A percentile compares a stretch with the other conserved stretches of the same genome.
Conservation (phyloP, 2,113 vertebrate species). For the Opisthocomus hoazin region DNA sequence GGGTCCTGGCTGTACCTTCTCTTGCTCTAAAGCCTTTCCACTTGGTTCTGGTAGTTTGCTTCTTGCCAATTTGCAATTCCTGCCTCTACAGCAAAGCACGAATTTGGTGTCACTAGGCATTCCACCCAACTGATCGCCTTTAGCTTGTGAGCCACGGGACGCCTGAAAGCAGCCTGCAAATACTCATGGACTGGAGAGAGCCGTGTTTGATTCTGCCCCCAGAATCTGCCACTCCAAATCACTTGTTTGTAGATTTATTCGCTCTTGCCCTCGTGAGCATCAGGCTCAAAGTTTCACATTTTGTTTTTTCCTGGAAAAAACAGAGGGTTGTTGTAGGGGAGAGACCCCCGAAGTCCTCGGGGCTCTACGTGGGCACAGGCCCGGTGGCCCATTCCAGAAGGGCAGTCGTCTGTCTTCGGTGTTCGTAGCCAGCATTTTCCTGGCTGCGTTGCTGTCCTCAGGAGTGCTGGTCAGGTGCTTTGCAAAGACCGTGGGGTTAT, state of each 20-base stretch:
- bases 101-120: not conserved
- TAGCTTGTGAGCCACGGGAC: not conserved
- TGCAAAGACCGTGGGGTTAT: not conserved
- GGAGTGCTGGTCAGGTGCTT: not conserved
- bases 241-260: not conserved
- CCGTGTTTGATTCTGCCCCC: not conserved
- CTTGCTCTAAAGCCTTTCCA: not conserved
- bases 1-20: not conserved
- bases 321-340: not conserved
- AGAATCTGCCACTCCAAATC: not conserved
- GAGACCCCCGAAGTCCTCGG: not conserved
- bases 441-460: not conserved
- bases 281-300: not conserved
- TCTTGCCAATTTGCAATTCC: not conserved
- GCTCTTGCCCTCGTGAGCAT: not conserved
- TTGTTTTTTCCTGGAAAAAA: not conserved
- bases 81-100: not conserved
- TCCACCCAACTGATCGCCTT: not conserved
- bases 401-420: not conserved
- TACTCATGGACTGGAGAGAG: not conserved
- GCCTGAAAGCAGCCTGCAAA: not conserved
- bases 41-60: not conserved
- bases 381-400: not conserved
- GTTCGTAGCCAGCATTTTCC: not conserved
- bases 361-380: not conserved